Evolutionary conservation across 2,113 vertebrate species (phyloP).

Genomic region (Gasterosteus nipponicus): DNA sequence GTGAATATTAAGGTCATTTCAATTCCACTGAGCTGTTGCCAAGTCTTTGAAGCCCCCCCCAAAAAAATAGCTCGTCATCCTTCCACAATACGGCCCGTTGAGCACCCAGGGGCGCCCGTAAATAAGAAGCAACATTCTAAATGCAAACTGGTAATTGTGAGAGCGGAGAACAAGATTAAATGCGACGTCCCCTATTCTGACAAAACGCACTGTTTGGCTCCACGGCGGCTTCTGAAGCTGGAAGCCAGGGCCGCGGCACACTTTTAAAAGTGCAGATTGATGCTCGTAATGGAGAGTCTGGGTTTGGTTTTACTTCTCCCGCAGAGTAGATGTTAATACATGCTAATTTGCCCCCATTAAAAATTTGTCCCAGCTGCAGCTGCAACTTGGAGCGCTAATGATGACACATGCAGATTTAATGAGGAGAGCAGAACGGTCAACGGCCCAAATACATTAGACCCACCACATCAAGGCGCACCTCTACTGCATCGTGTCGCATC

Average conservation of each 20-base stretch:
- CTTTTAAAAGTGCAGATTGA: slow-evolving; percentile 50
- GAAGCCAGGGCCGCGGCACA: slow-evolving; percentile 2
- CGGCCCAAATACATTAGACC: slow-evolving; percentile 29
- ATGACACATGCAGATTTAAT: slow-evolving; percentile 68
- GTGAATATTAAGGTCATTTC: slow-evolving; percentile 64
- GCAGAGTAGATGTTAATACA: slow-evolving; percentile 68
- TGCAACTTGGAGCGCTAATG: slow-evolving; percentile 62
- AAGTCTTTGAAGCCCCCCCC: slow-evolving; percentile 60
- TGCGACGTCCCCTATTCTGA: slow-evolving; percentile 36
- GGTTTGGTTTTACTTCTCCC: slow-evolving; percentile 59
- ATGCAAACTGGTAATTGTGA: slow-evolving; percentile 68
- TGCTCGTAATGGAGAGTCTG: slow-evolving; percentile 58
- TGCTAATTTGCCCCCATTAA: slow-evolving; percentile 74
- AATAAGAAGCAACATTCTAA: slow-evolving; percentile 60
- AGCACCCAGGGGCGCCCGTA: slow-evolving; percentile 44
- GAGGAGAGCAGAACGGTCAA: slow-evolving; percentile 49
- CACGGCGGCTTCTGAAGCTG: slow-evolving; percentile 16
- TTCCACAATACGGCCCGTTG: slow-evolving; percentile 59
- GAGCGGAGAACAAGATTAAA: slow-evolving; percentile 58
- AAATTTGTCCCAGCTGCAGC: slow-evolving; percentile 65
- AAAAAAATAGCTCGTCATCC: slow-evolving; percentile 68
- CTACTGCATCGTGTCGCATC: slow-evolving; percentile 13
- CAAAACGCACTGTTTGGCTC: slow-evolving; percentile 29
- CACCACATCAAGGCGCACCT: slow-evolving; percentile 18
- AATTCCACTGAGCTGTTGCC: slow-evolving; percentile 69